These are phyloP conservation scores for Scophthalmus maximus DNA, from an alignment of 2,113 vertebrate genomes.

Conservation along the genomic window DNA sequence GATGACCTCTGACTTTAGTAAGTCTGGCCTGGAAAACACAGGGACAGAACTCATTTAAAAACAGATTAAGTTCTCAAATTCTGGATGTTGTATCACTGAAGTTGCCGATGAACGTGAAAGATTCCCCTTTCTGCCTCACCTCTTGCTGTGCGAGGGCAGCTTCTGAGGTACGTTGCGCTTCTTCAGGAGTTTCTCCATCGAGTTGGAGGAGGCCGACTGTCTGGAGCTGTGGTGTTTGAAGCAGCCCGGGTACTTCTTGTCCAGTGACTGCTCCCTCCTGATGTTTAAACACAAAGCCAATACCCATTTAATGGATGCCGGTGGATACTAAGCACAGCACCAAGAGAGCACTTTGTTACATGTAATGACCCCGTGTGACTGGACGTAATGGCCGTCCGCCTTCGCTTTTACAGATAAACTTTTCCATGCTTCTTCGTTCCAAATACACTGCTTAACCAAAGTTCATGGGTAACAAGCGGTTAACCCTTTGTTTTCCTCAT, in stretches of 20 bases:
- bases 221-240: slow-evolving; percentile 90
- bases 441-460: slow-evolving; percentile 16
- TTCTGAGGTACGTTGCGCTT: slow-evolving; percentile 97
- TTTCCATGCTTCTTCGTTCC: slow-evolving; percentile 1
- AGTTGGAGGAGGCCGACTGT: slow-evolving; percentile 89
- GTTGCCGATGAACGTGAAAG: too few relatives aligned
- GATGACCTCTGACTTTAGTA: slow-evolving; percentile 93
- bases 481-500: slow-evolving; percentile 3
- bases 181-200: slow-evolving; percentile 96
- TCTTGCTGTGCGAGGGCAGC: slow-evolving; percentile 91
- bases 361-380: slow-evolving; percentile 4
- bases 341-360: slow-evolving; percentile 34
- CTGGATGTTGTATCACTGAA: too few relatives aligned
- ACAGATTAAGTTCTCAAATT: too few relatives aligned
- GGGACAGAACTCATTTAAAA: neutral
- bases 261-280: slow-evolving; percentile 94
- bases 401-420: slow-evolving; percentile 15
- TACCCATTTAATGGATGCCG: slow-evolving; percentile 39
- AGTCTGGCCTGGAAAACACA: slow-evolving; percentile 86
- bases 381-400: slow-evolving; percentile 19
- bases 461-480: slow-evolving; percentile 17
- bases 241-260: slow-evolving; percentile 92
- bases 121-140: slow-evolving; percentile 74
- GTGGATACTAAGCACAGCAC: neutral
- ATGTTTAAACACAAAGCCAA: slow-evolving; percentile 48